Percentiles rank a stretch among this genome's conserved stretches.
Evolutionary conservation across 1,140 invertebrate species (phyloP).

Genomic region (Drosophila repleta): DNA sequence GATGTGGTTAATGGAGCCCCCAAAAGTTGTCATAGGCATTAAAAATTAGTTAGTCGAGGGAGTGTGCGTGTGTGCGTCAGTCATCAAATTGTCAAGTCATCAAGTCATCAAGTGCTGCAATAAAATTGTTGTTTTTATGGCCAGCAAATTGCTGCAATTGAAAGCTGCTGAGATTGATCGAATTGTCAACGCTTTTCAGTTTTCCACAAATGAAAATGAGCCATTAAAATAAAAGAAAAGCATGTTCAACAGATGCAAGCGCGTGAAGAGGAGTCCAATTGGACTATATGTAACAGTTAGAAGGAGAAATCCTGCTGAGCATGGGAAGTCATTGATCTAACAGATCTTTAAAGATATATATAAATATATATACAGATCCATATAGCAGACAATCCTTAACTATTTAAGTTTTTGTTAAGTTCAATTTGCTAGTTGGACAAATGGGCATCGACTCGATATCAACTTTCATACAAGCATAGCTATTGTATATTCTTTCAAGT

Average conservation of each 20-base stretch:
- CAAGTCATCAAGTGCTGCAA: constrained; percentile 44
- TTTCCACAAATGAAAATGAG: constrained; percentile 19
- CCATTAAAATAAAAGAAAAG: not conserved
- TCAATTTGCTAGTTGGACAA: no score
- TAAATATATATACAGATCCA: no score
- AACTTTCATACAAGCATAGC: no score
- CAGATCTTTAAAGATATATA: no score
- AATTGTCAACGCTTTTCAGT: constrained; percentile 24
- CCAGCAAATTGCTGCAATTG: constrained; percentile 45
- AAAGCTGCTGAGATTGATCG: constrained; percentile 24
- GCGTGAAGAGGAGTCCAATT: no score
- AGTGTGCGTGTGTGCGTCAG: constrained; percentile 15
- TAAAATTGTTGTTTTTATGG: constrained; percentile 50
- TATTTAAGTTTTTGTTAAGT: no score
- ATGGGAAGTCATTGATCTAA: no score
- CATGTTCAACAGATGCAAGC: not conserved
- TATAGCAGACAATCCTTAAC: no score
- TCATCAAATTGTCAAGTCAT: constrained; percentile 55
- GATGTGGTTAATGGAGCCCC: constrained; percentile 10
- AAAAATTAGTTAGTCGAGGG: constrained; percentile 67
- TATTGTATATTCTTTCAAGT: no score
- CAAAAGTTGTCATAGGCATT: constrained; percentile 29
- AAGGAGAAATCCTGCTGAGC: no score
- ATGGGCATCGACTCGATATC: no score
- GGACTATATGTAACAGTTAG: no score